A percentile compares a stretch with the other conserved stretches of the same genome.
Conservation (phyloP, 2,113 vertebrate species). For the Oncorhynchus kisutch region DNA sequence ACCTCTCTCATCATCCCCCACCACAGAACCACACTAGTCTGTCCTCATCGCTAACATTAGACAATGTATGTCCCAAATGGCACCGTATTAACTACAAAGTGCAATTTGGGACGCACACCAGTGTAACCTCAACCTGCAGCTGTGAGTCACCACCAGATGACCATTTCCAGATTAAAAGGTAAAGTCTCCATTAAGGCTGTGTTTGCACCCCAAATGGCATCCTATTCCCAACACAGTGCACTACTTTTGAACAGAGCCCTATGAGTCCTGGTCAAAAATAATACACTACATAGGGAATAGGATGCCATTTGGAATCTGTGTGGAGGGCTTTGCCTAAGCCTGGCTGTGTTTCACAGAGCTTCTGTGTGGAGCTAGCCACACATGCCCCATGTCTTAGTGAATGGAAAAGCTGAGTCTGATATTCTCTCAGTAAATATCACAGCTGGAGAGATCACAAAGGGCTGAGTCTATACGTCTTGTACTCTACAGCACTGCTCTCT, state of each 20-base stretch:
- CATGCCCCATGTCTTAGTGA: slow-evolving; percentile 27
- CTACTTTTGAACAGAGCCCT: not conserved
- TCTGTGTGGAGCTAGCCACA: not conserved
- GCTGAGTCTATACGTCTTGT: slow-evolving; percentile 58
- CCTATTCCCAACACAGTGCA: no score
- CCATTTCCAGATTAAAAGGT: slow-evolving; percentile 50
- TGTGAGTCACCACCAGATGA: slow-evolving; percentile 40
- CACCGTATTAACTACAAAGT: no score
- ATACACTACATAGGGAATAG: not conserved
- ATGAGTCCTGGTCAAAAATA: slow-evolving; percentile 3
- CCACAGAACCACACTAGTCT: slow-evolving; percentile 30
- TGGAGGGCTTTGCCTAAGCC: slow-evolving; percentile 20
- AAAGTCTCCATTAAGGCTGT: not conserved
- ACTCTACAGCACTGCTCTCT: slow-evolving; percentile 11
- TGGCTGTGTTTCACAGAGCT: slow-evolving; percentile 39
- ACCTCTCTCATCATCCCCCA: slow-evolving; percentile 24
- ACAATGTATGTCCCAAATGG: not conserved
- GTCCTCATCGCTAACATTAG: slow-evolving; percentile 48
- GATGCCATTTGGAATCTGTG: not conserved
- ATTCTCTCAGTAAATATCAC: slow-evolving; percentile 22
- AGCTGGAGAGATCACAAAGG: slow-evolving; percentile 27
- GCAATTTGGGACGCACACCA: no score
- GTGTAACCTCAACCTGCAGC: no score
- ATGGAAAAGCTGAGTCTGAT: slow-evolving; percentile 68
- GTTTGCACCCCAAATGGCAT: no score